Evolutionary conservation across 2,888 invertebrate genomes (phyloP), one percentile per base, ranked within the genome.

Genomic region (Lithophane socia): DNA sequence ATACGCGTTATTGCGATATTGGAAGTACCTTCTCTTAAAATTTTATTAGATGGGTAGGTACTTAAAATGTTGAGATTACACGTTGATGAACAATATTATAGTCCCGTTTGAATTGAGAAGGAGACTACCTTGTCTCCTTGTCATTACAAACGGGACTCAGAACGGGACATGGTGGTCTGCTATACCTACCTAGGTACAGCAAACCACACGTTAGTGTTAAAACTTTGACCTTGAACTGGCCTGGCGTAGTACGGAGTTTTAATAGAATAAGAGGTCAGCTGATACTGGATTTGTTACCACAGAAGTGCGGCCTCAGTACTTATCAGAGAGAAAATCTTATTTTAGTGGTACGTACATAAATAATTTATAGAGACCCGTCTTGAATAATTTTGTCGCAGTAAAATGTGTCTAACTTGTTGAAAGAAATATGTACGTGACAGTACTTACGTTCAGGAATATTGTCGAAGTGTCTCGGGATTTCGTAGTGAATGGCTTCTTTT

Each of bases 351-450:
- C 18, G 12, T 16, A 49, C 5, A 21, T 29, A 56, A 67, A 64
- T 44, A 56, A 63, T 75, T 13, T 49, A 56, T n/a, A 29, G 61
- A 52, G 69, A 77, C 24, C 16, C 44, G 63, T 74, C 44, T 65
- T 69, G 75, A 81, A 75, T 65, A 54, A 60, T 76, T 49, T 56
- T 37, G 24, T 61, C 2, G 1, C 7, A 67, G 60, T 63, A 61
- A 75, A 82, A 82, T 70, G 54, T 56, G 65, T 82, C 16, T 58
- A 37, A 58, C 60, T 69, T 75, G 8, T 49, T 70, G 29, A 47
- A 70, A 61, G 47, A 61, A 29, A 52, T 29, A 42, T 56, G 47
- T 54, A 65, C 60, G 54, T 81, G 16, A 61, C 56, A 49, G 60
- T 66, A 49, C 37, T 37, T 37, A 37, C 13, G 12, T 54, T 75